phyloP scores from a whole-genome alignment of 2,797 vertebrate species.

The Rhadinocentrus ornatus region DNA sequence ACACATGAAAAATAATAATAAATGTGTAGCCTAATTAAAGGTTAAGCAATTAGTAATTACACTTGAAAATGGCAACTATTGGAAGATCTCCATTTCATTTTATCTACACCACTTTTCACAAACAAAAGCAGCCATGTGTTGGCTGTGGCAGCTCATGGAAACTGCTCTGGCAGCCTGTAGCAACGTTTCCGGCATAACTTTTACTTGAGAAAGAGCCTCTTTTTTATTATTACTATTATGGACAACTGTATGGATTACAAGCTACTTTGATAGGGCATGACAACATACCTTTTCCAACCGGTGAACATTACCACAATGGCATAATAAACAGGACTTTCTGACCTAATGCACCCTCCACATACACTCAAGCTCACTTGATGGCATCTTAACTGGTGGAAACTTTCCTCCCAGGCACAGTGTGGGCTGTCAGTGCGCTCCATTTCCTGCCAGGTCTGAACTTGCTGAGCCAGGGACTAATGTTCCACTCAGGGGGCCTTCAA shows the following conservation, averaged over 20 bases:
- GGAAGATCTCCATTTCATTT: too few relatives aligned
- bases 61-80: too few relatives aligned
- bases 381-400: constrained; percentile 71
- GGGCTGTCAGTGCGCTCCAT: constrained; percentile 65
- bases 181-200: neutral
- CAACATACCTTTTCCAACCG: neutral
- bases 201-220: neutral
- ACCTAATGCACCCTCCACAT: constrained; percentile 9
- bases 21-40: too few relatives aligned
- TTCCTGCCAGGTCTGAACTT: constrained; percentile 67
- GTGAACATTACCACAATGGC: constrained; percentile 38
- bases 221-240: neutral
- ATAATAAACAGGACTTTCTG: constrained; percentile 47
- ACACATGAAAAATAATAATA: too few relatives aligned
- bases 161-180: too few relatives aligned
- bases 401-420: constrained; percentile 59
- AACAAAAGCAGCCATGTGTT: too few relatives aligned
- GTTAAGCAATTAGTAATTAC: too few relatives aligned
- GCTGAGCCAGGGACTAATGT: constrained; percentile 74
- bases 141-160: too few relatives aligned
- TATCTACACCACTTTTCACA: too few relatives aligned
- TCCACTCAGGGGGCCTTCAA: constrained; percentile 71
- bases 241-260: neutral
- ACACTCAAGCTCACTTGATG: constrained; percentile 33
- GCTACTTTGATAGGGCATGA: constrained; percentile 21